Evolutionary conservation across 2,888 invertebrate genomes (phyloP).

Genomic region (Luperina nickerlii): DNA sequence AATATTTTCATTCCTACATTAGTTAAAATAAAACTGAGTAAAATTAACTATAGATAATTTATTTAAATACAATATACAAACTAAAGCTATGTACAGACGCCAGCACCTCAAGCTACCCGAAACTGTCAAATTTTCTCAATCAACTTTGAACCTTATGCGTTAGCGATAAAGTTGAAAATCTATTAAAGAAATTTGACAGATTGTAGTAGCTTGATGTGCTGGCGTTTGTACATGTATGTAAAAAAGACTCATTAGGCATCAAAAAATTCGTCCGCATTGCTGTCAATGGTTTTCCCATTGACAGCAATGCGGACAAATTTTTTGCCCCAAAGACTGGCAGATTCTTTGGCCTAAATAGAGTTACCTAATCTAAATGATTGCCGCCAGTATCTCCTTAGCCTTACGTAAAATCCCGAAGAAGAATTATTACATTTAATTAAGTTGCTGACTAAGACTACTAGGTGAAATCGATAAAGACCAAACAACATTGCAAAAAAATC

Average conservation of each 20-base stretch:
- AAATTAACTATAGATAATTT: background rate
- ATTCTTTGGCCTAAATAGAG: background rate
- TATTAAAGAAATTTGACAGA: no score
- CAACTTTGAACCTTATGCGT: no score
- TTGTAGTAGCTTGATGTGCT: no score
- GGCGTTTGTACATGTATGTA: no score
- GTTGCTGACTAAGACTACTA: background rate
- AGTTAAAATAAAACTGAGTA: background rate
- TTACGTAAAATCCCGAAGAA: background rate
- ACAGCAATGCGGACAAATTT: no score
- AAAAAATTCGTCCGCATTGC: background rate
- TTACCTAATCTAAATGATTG: background rate
- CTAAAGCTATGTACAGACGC: no score
- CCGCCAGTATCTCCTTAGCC: background rate
- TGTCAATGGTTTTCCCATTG: background rate
- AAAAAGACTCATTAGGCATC: background rate
- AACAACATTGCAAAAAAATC: conserved; percentile 1
- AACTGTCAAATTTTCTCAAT: no score
- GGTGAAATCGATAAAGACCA: background rate
- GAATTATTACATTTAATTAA: background rate
- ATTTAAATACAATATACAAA: no score
- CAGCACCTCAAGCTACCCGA: no score
- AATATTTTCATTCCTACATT: background rate
- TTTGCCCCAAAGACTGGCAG: background rate
- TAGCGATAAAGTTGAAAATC: no score